Base-by-base conservation (phyloP, 92 coral and sea anemone genomes). In the Porites rus region DNA sequence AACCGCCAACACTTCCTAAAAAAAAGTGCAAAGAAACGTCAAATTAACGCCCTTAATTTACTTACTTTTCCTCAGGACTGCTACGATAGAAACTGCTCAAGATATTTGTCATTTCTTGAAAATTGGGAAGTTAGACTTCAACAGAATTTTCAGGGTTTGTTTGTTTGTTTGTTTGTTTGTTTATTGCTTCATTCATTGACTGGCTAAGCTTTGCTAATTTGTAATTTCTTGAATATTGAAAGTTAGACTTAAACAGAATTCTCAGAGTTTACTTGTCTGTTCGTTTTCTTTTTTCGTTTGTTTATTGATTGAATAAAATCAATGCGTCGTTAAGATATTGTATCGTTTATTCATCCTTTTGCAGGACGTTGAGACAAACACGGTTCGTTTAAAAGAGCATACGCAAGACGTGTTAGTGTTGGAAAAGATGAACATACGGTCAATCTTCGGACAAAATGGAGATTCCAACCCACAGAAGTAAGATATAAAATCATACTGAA, bases 401-500 rank as follows among this genome's bases (percentile, higher is more conserved):
- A 90, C 93, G 1, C 89, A 86, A 62, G 98, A 97, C 46, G 99
- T 95, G 13, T 87, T 97, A 51, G 94, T 97, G 80, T 74, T 97
- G 73, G 98, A 97, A 86, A 91, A 93, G 73, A 85, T 92, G 88
- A 87, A 88, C 31, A 87, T 86, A 53, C 90, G 78, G 6, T 74
- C 10, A 11, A 50, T 77, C 12, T 63, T 86, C 54, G 86, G 75
- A 9, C 74, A 81, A 64, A 82, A 71, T 28, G 71, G 51, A 60
- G 54, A 10, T 18, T 83, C 54, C 17, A 10, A 43, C 4, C 54
- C 81, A 0, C 83, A 75, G 28, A 84, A 66, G 88, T 84, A 61
- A 31, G 87, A 17, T 7, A 54, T 12, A 18, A 54, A 5, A n/a
- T 38, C 46, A 38, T 38, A 38, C 46, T 38, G 46, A 38, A 38